Conservation (phyloP, 2,113 vertebrate genomes). For the Regulus satrapa region DNA sequence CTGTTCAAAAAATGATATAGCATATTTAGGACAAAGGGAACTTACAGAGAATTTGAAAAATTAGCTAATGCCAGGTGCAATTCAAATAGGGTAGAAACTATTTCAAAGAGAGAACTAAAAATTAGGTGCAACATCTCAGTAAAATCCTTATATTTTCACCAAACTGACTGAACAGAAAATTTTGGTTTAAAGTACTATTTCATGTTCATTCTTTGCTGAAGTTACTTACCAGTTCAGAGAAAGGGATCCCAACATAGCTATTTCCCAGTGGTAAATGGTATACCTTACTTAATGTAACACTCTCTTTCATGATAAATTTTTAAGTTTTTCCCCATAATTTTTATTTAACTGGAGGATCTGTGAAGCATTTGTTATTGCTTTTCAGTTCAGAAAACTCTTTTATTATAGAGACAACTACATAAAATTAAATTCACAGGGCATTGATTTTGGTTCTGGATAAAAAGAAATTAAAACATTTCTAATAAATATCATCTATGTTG, state of each 20-base stretch:
- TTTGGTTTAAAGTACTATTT: not conserved
- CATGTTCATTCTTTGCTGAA: not conserved
- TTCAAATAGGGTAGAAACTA: not conserved
- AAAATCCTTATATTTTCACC: not conserved
- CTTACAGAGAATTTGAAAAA: not conserved
- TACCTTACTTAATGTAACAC: not conserved
- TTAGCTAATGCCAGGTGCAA: not conserved
- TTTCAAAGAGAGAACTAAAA: not conserved
- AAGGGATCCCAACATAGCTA: not conserved
- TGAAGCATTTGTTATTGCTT: not conserved
- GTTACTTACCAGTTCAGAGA: not conserved
- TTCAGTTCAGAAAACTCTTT: not conserved
- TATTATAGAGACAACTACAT: not conserved
- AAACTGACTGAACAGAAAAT: not conserved
- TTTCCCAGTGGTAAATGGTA: not conserved
- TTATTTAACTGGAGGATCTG: not conserved
- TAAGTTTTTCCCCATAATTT: not conserved
- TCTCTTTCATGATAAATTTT: not conserved
- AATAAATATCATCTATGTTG: not conserved
- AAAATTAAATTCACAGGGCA: not conserved
- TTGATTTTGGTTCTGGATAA: not conserved
- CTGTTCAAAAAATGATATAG: not conserved
- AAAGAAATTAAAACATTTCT: not conserved
- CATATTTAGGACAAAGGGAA: not conserved
- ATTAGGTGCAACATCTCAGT: not conserved